Percentiles rank a stretch among this genome's conserved stretches.
These are phyloP conservation scores for Pyrocoelia pectoralis DNA, from an alignment of 2,888 invertebrate genomes.

Conservation along the genomic window DNA sequence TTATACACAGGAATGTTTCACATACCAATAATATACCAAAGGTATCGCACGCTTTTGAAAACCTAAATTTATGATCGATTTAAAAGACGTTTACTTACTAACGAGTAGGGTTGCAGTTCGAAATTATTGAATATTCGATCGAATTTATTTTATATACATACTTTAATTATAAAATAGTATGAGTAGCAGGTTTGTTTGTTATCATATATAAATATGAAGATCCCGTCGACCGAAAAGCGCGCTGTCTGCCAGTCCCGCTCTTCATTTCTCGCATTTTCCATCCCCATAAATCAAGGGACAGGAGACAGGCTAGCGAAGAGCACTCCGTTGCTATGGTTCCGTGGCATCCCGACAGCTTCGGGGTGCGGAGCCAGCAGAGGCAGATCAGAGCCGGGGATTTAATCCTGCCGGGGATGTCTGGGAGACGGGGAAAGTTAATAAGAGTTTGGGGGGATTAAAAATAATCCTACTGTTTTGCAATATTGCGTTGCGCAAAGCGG, in stretches of 20 bases:
- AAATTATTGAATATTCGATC: not conserved
- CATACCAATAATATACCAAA: not conserved
- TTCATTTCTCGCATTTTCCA: conserved; percentile 64
- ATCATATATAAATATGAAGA: conserved; percentile 37
- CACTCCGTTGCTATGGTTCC: conserved; percentile 62
- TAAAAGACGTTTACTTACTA: not conserved
- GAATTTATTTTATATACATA: not conserved
- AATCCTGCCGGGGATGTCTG: conserved; percentile 59
- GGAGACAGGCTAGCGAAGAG: conserved; percentile 62
- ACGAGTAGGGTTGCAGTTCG: not conserved
- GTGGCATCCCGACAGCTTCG: conserved; percentile 62
- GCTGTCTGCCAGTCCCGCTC: conserved; percentile 60
- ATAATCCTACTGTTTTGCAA: conserved; percentile 62
- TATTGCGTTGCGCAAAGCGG: conserved; percentile 51
- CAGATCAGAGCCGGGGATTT: conserved; percentile 60
- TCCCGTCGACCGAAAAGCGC: conserved; percentile 36
- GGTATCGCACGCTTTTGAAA: not conserved
- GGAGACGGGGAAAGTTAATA: conserved; percentile 60
- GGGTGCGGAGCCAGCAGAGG: conserved; percentile 40
- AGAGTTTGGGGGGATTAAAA: conserved; percentile 62
- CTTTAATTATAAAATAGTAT: conserved; percentile 18
- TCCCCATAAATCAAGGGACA: conserved; percentile 64
- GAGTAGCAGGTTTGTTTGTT: conserved; percentile 21
- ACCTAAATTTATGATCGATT: conserved; percentile 4
- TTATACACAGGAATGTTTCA: not conserved